These are phyloP conservation scores for Caprella mutica DNA, from an alignment of 2,888 invertebrate genomes.

Conservation along the genomic window DNA sequence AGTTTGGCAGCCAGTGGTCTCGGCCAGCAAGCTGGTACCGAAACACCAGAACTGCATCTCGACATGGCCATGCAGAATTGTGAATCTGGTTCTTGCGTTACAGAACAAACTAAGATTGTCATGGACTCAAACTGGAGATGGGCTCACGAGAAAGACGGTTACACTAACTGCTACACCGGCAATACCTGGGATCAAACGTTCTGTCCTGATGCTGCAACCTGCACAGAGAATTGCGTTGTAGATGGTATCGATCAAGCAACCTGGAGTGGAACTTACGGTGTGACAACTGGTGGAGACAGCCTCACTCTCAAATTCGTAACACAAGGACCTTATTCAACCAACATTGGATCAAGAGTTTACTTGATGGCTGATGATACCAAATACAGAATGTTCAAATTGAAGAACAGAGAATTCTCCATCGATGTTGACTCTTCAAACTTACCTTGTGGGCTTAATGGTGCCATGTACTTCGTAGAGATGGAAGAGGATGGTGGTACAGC, in stretches of 20 bases:
- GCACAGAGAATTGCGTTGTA: slow-evolving; percentile 26
- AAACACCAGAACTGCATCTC: not conserved
- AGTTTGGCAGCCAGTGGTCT: not conserved
- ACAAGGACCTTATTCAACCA: slow-evolving; percentile 29
- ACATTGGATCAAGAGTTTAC: slow-evolving; percentile 30
- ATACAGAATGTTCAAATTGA: slow-evolving; percentile 32
- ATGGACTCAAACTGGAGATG: slow-evolving; percentile 28
- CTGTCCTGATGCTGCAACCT: slow-evolving; percentile 23
- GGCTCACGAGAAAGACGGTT: slow-evolving; percentile 14
- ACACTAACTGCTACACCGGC: slow-evolving; percentile 27
- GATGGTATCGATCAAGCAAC: slow-evolving; percentile 23
- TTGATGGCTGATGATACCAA: slow-evolving; percentile 21
- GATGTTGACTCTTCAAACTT: slow-evolving; percentile 26
- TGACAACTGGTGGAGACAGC: slow-evolving; percentile 9
- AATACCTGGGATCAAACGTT: slow-evolving; percentile 19
- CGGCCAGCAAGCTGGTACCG: slow-evolving; percentile 1
- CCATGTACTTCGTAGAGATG: slow-evolving; percentile 34
- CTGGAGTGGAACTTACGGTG: slow-evolving; percentile 32
- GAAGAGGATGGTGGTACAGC: slow-evolving; percentile 31
- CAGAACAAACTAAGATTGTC: slow-evolving; percentile 5
- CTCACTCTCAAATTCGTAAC: slow-evolving; percentile 25
- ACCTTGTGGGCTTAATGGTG: slow-evolving; percentile 33
- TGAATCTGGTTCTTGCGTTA: not conserved
- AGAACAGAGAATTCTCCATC: slow-evolving; percentile 31
- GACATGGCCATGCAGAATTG: not conserved